A percentile compares a stretch with the other conserved stretches of the same genome.
phyloP scores from a whole-genome alignment of 1,140 invertebrate genomes.

The Marisa cornuarietis region DNA sequence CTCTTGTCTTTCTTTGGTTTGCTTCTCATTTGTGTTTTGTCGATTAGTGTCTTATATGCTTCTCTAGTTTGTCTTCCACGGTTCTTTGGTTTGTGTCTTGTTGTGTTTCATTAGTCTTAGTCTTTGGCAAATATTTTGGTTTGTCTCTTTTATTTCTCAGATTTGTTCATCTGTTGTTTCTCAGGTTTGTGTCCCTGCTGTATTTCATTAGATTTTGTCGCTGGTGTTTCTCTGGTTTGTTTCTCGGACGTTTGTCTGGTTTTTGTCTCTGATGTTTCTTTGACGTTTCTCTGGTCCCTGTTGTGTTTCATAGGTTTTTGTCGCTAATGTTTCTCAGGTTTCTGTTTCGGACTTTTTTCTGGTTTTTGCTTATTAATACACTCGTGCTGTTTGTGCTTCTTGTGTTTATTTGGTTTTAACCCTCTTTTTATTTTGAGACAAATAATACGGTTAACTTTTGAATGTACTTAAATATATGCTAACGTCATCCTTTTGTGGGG shows the following conservation, averaged over 20 bases:
- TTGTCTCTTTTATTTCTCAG: too few species aligned
- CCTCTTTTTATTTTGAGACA: neutral
- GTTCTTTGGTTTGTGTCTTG: neutral
- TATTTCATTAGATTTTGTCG: too few species aligned
- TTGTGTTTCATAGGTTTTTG: neutral
- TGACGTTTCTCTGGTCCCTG: neutral
- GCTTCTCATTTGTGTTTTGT: too few species aligned
- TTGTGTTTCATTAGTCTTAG: too few species aligned
- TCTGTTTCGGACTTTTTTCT: neutral
- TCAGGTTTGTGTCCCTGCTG: too few species aligned
- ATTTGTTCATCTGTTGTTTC: too few species aligned
- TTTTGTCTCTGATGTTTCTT: neutral
- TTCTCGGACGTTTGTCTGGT: neutral
- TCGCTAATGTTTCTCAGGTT: neutral
- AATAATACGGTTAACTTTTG: neutral
- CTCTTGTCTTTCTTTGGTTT: neutral
- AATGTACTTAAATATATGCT: neutral
- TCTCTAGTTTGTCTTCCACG: neutral
- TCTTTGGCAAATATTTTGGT: too few species aligned
- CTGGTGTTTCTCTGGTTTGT: too few species aligned
- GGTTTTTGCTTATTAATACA: neutral
- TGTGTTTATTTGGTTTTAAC: neutral
- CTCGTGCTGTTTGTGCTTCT: neutral
- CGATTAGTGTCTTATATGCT: neutral
- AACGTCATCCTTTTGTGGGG: neutral